Base-by-base conservation (phyloP, 1,140 invertebrate genomes). In the Scaptomyza pallida region DNA sequence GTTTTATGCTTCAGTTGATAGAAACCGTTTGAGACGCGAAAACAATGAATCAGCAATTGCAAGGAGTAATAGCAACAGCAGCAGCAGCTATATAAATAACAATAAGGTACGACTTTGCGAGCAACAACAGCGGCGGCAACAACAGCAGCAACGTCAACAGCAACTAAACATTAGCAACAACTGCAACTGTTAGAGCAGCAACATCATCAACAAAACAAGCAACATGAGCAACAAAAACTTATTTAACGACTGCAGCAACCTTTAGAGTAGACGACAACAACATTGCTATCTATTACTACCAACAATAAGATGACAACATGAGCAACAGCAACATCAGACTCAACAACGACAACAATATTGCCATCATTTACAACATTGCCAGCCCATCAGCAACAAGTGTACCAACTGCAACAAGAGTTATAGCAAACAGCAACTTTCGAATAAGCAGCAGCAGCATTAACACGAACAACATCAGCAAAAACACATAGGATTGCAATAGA, bases 1-100 rank as follows among this genome's bases (percentile, higher is more conserved):
- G 35, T 61, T 72, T 73, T 16, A 65, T 45, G 73, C 78, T 56
- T 43, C 43, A 69, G 54, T 48, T 60, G 50, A 64, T 21, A 56
- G n/a, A 40, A 43, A 15, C 21, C 30, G n/a, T 55, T 55, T 15
- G 19, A 26, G 37, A 43, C n/a, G 10, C n/a, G 6, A 37, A 6
- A 37, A 43, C 50, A 47, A 23, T 47, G 51, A 44, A 9, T 54
- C 16, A 33, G 19, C 47, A 30, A 13, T 17, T 30, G 8, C 26
- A n/a, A 16, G 44, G 21, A 21, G 13, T 19, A 54, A 40, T 10
- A 44, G 16, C 41, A 44, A 10, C 41, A 43, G 16, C 10, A 19
- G 9, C 45, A 48, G 26, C 26, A 61, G 19, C 51, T 30, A 17
- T 41, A 50, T 10, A 51, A 41, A 16, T 43, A 43, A 43, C 15